Evolutionary conservation across 1,140 invertebrate species (phyloP).

Genomic region (Drosophila nigromelanica): DNA sequence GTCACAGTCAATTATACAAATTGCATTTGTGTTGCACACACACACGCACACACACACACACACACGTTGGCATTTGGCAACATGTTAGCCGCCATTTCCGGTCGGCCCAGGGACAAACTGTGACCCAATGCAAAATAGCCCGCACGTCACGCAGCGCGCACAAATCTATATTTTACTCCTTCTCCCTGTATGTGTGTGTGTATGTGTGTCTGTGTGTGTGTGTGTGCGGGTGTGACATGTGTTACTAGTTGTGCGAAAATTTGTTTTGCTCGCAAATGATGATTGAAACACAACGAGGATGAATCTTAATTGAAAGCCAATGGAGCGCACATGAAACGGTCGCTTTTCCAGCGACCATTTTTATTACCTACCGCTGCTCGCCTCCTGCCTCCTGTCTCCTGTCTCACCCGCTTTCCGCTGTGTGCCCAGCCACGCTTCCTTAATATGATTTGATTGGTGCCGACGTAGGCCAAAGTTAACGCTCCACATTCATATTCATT

Average conservation of each 20-base stretch:
- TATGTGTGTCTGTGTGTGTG: background rate
- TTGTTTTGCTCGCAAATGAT: slow-evolving; percentile 51
- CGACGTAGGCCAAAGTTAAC: background rate
- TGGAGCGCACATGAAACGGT: slow-evolving; percentile 13
- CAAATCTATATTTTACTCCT: slow-evolving; percentile 36
- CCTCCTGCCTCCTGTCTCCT: too few species aligned
- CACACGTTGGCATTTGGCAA: slow-evolving; percentile 49
- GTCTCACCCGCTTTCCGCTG: background rate
- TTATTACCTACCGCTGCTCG: background rate
- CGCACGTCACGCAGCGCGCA: slow-evolving; percentile 22
- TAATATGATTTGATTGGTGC: slow-evolving; percentile 3
- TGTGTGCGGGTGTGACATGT: slow-evolving; percentile 22
- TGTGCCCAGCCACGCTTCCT: background rate
- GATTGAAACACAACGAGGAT: slow-evolving; percentile 52
- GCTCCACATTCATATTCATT: slow-evolving; percentile 3
- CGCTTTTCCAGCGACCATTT: background rate
- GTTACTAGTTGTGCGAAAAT: slow-evolving; percentile 40
- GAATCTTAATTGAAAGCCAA: slow-evolving; percentile 53
- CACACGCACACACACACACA: slow-evolving; percentile 12
- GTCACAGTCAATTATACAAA: slow-evolving; percentile 81
- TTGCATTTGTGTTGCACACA: slow-evolving; percentile 68
- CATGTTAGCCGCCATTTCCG: slow-evolving; percentile 52
- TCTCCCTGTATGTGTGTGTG: background rate
- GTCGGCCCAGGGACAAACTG: slow-evolving; percentile 25
- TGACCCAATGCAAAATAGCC: slow-evolving; percentile 17